Conservation (phyloP, 2,113 vertebrate species). For the Eretmochelys imbricata region DNA sequence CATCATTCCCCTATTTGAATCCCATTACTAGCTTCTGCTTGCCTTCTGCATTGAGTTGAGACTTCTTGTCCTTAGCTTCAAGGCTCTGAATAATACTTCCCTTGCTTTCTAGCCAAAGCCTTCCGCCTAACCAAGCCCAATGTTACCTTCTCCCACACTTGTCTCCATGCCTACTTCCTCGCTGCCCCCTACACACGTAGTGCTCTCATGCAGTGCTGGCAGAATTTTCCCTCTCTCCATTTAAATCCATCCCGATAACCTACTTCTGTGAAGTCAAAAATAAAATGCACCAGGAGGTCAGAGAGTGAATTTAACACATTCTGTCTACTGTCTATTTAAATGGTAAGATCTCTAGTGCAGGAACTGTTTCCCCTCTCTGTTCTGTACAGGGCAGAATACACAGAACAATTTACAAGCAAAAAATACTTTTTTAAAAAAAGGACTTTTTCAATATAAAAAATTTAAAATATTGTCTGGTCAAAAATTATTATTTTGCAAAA, state of each 20-base stretch:
- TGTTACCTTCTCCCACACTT: not conserved
- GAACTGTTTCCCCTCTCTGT: not conserved
- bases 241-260: not conserved
- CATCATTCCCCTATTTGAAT: not conserved
- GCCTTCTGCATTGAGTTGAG: fast-evolving
- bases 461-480: not conserved
- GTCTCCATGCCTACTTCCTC: fast-evolving
- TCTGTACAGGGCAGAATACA: not conserved
- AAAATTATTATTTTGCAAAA: not conserved
- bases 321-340: constrained; percentile 44
- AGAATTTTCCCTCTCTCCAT: not conserved
- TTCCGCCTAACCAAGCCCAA: not conserved
- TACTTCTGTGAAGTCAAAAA: not conserved
- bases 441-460: not conserved
- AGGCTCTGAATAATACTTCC: not conserved
- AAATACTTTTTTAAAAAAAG: not conserved
- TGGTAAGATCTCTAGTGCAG: not conserved
- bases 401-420: constrained; percentile 17
- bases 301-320: not conserved
- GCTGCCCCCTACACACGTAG: not conserved
- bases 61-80: fast-evolving
- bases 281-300: not conserved
- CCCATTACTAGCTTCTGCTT: fast-evolving
- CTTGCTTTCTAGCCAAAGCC: not conserved
- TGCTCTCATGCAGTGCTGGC: not conserved